Evolutionary conservation across 1,140 invertebrate genomes (phyloP).

Genomic region (Philotrypesis tridentata): DNA sequence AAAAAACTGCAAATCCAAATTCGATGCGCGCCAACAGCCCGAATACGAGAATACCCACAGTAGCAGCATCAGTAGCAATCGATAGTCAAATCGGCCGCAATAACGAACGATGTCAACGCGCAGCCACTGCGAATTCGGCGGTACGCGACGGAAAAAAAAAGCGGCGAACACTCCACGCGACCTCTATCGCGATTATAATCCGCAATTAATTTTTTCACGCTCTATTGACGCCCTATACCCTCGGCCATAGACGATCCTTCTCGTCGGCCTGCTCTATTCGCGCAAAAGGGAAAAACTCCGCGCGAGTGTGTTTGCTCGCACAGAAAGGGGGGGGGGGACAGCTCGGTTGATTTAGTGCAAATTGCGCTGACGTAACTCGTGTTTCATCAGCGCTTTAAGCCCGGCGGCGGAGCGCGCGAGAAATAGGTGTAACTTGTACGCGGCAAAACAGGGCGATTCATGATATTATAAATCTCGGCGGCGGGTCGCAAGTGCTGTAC

Average conservation of each 20-base stretch:
- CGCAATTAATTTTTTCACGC: slow-evolving; percentile 32
- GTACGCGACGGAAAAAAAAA: slow-evolving; percentile 3
- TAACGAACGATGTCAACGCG: neutral
- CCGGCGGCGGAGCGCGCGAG: neutral
- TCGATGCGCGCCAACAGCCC: too few species aligned
- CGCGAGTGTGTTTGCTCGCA: too few species aligned
- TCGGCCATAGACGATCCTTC: neutral
- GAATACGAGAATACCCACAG: too few species aligned
- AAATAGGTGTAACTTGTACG: slow-evolving; percentile 35
- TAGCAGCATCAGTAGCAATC: neutral
- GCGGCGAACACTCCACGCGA: neutral
- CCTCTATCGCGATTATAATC: slow-evolving; percentile 24
- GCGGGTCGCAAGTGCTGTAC: neutral
- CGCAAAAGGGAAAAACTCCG: neutral
- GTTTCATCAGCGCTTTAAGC: slow-evolving; percentile 47
- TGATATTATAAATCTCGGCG: slow-evolving; percentile 37
- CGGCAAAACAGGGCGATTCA: slow-evolving; percentile 38
- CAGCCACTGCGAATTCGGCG: neutral
- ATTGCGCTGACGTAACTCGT: slow-evolving; percentile 43
- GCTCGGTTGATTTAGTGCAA: slow-evolving; percentile 48
- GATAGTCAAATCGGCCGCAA: neutral
- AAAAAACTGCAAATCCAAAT: too few species aligned
- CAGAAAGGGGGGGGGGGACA: neutral
- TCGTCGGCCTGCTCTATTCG: neutral
- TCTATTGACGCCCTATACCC: slow-evolving; percentile 16